These are phyloP conservation scores for Lasioglossum albipes DNA, from an alignment of 1,140 invertebrate species.

Conservation along the genomic window DNA sequence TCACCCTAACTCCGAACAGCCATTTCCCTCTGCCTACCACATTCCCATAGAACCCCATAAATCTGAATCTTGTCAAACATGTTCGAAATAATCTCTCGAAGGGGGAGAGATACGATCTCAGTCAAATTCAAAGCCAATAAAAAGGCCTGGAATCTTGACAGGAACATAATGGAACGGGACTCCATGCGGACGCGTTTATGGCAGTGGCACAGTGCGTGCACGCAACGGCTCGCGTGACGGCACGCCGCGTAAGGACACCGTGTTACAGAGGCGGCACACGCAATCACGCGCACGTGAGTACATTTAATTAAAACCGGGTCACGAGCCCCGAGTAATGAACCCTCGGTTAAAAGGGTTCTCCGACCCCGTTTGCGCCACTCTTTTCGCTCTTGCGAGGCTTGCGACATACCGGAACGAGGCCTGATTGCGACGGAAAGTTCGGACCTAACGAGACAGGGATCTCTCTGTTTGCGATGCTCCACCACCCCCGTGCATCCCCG, in stretches of 20 bases:
- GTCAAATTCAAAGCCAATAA: too few species aligned
- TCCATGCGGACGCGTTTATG: too few species aligned
- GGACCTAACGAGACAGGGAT: conserved; percentile 33
- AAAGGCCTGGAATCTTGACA: too few species aligned
- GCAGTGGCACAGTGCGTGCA: conserved; percentile 9
- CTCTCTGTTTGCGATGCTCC: conserved; percentile 14
- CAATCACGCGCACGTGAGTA: conserved; percentile 7
- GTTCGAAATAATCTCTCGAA: too few species aligned
- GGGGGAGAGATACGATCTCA: too few species aligned
- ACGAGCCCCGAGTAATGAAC: conserved; percentile 26
- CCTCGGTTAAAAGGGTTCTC: conserved; percentile 10
- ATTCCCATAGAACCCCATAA: too few species aligned
- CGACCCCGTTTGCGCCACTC: neutral
- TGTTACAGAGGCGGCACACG: conserved; percentile 14
- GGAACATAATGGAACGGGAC: too few species aligned
- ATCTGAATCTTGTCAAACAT: too few species aligned
- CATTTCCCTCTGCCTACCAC: too few species aligned
- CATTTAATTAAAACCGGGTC: conserved; percentile 39
- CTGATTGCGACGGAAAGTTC: conserved; percentile 24
- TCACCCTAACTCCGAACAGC: too few species aligned
- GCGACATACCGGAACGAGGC: neutral
- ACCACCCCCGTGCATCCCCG: too few species aligned
- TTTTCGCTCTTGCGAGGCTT: neutral
- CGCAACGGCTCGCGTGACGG: neutral
- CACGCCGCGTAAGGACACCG: neutral